These are phyloP conservation scores for Champsocephalus esox DNA, from an alignment of 2,797 vertebrate genomes.

Conservation along the genomic window DNA sequence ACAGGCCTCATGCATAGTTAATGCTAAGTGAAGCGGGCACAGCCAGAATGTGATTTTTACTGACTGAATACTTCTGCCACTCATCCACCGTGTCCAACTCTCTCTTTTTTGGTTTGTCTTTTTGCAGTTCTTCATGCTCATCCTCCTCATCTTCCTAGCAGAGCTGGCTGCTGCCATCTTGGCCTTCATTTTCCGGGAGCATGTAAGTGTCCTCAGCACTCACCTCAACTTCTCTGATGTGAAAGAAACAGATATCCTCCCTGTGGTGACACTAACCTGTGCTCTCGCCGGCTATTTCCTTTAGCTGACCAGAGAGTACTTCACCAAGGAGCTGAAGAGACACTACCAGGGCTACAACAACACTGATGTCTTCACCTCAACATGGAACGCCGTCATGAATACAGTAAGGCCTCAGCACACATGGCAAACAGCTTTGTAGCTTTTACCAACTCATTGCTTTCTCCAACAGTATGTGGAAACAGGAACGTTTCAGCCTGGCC, in stretches of 20 bases:
- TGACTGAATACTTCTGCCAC: constrained; percentile 50
- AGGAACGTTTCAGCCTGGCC: constrained; percentile 26
- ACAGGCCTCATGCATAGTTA: constrained; percentile 67
- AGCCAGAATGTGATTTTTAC: constrained; percentile 52
- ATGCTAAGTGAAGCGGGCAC: constrained; percentile 60
- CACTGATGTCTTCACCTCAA: constrained; percentile 92
- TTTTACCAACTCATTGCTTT: constrained; percentile 44
- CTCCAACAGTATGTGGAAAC: constrained; percentile 31
- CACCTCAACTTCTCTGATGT: background rate
- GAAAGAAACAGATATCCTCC: background rate
- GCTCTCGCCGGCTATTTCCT: constrained; percentile 2
- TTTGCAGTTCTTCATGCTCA: constrained; percentile 95
- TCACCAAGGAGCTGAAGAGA: constrained; percentile 94
- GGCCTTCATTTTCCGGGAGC: constrained; percentile 94
- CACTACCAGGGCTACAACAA: constrained; percentile 93
- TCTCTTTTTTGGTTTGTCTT: constrained; percentile 35
- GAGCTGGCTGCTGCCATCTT: constrained; percentile 95
- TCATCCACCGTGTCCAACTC: constrained; percentile 21
- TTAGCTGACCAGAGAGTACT: constrained; percentile 94
- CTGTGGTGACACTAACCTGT: constrained; percentile 23
- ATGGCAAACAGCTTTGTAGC: constrained; percentile 44
- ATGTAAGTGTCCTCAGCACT: constrained; percentile 86
- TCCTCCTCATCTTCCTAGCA: constrained; percentile 95
- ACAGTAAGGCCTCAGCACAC: constrained; percentile 86
- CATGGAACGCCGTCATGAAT: constrained; percentile 97